Percentiles rank a stretch among this genome's conserved stretches.
phyloP scores from a whole-genome alignment of 30 jellyfish, hydroid and myxozoan species.

The Pelagia noctiluca region DNA sequence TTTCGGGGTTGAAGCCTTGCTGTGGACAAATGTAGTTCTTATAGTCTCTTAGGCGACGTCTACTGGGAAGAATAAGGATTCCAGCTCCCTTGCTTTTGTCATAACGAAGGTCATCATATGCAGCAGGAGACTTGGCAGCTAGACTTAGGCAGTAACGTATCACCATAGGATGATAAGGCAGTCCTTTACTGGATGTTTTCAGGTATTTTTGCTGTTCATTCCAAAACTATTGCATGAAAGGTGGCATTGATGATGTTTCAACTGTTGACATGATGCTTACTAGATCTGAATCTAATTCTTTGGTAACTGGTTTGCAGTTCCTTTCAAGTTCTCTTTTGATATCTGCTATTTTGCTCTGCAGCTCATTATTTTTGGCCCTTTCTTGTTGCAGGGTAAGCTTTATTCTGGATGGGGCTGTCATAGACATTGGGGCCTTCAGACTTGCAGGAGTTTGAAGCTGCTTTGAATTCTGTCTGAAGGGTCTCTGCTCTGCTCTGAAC shows the following conservation, averaged over 20 bases:
- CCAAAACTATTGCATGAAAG: slow-evolving; percentile 67
- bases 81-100: slow-evolving; percentile 60
- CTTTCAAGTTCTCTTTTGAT: slow-evolving; percentile 34
- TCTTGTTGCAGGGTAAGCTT: slow-evolving; percentile 34
- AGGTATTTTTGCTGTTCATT: slow-evolving; percentile 64
- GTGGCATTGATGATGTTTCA: slow-evolving; percentile 37
- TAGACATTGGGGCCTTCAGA: slow-evolving; percentile 35
- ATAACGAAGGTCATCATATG: slow-evolving; percentile 59
- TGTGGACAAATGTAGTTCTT: slow-evolving; percentile 64
- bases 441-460: neutral
- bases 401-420: slow-evolving; percentile 34
- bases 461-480: neutral
- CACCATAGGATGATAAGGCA: slow-evolving; percentile 74
- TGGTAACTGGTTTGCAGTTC: slow-evolving; percentile 1
- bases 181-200: slow-evolving; percentile 50
- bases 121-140: slow-evolving; percentile 74
- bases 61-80: slow-evolving; percentile 63
- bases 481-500: slow-evolving; percentile 9
- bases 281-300: slow-evolving; percentile 23
- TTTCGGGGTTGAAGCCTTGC: slow-evolving; percentile 56
- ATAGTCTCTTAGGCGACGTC: slow-evolving; percentile 74
- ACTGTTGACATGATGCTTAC: slow-evolving; percentile 51
- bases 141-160: slow-evolving; percentile 59
- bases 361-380: slow-evolving; percentile 36
- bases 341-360: slow-evolving; percentile 19